Evolutionary conservation across 2,113 vertebrate species (phyloP).

Genomic region (Neomonachus schauinslandi): DNA sequence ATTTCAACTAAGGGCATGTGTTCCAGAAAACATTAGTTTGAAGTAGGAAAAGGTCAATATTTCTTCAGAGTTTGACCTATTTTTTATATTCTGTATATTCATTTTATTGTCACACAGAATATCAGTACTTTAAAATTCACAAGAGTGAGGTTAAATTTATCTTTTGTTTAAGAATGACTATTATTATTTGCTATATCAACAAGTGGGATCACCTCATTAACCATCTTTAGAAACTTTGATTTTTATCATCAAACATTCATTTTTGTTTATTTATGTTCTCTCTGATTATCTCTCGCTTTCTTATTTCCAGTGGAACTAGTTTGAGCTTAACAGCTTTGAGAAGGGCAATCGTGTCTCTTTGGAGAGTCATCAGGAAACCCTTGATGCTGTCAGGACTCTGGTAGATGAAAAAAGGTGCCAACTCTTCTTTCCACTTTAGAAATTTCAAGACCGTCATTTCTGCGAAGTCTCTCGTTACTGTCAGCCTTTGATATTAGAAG

Average conservation of each 20-base stretch:
- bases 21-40: background rate
- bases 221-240: background rate
- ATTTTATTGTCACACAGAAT: background rate
- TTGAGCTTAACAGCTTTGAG: background rate
- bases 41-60: background rate
- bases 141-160: background rate
- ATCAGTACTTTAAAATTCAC: background rate
- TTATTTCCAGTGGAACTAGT: background rate
- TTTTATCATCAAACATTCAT: background rate
- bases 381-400: background rate
- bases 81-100: background rate
- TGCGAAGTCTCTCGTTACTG: background rate
- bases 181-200: background rate
- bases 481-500: constrained; percentile 13
- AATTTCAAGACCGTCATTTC: constrained; percentile 48
- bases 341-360: background rate
- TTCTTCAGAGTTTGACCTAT: background rate
- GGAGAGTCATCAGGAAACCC: background rate
- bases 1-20: background rate
- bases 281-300: background rate
- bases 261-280: background rate
- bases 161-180: background rate
- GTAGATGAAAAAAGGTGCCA: background rate
- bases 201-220: background rate
- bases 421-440: background rate